Percentiles rank a stretch among this genome's conserved stretches.
Evolutionary conservation across 2,888 invertebrate genomes (phyloP).

Genomic region (Parnassius mnemosyne): DNA sequence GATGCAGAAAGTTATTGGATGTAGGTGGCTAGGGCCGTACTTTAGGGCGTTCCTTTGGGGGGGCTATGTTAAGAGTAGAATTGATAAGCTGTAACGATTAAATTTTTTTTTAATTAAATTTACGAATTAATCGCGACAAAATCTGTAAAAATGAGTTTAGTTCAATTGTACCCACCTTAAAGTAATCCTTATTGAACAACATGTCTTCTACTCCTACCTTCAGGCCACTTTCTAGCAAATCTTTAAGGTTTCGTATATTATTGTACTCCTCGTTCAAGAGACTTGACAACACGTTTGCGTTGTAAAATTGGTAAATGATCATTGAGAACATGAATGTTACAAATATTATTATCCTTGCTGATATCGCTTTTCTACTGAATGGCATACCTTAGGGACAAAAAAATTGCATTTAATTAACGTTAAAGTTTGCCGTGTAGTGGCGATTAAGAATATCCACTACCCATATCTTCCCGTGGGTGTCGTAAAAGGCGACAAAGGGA

Average conservation of each 20-base stretch:
- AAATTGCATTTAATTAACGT: not conserved
- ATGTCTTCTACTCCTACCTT: constrained; percentile 83
- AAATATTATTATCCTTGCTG: constrained; percentile 77
- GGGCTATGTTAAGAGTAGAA: too few relatives aligned
- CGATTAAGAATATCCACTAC: too few relatives aligned
- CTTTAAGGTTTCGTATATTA: constrained; percentile 80
- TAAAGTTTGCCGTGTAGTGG: too few relatives aligned
- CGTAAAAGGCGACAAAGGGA: too few relatives aligned
- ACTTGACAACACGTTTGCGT: constrained; percentile 84
- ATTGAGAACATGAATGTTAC: constrained; percentile 80
- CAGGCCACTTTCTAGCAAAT: constrained; percentile 80
- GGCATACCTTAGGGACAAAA: constrained; percentile 54
- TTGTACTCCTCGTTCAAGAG: constrained; percentile 82
- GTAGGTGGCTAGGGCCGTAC: too few relatives aligned
- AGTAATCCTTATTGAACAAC: constrained; percentile 82
- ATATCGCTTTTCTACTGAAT: constrained; percentile 61
- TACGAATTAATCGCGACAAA: too few relatives aligned
- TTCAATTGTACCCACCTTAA: constrained; percentile 67
- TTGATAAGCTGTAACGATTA: too few relatives aligned
- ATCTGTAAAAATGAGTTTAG: too few relatives aligned
- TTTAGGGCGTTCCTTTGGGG: too few relatives aligned
- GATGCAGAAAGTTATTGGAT: too few relatives aligned
- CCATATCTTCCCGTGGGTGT: too few relatives aligned
- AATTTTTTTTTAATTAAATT: too few relatives aligned
- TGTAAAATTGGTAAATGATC: constrained; percentile 85